A percentile compares a stretch with the other conserved stretches of the same genome.
phyloP scores from a whole-genome alignment of 2,888 invertebrate species.

The Troides oblongomaculatus region DNA sequence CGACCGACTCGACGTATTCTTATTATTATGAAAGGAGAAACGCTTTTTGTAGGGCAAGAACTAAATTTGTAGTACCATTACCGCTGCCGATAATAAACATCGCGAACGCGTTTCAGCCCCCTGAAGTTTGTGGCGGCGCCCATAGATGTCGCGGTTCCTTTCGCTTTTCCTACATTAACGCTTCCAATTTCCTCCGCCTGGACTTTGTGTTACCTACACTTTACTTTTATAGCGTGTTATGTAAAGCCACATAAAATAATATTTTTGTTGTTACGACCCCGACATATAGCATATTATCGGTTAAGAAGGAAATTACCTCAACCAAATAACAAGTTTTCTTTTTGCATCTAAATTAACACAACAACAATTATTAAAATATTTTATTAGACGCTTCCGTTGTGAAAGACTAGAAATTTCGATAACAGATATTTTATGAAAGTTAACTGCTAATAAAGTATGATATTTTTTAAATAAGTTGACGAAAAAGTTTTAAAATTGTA shows the following conservation, averaged over 20 bases:
- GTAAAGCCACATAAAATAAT: constrained; percentile 14
- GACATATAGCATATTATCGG: background rate
- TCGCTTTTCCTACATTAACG: constrained; percentile 34
- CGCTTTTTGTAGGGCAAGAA: constrained; percentile 81
- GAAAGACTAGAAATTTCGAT: too few relatives aligned
- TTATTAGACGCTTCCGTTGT: too few relatives aligned
- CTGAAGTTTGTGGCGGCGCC: constrained; percentile 69
- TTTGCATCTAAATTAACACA: too few relatives aligned
- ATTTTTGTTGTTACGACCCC: background rate
- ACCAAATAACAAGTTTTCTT: too few relatives aligned
- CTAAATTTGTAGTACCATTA: constrained; percentile 77
- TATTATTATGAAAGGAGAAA: constrained; percentile 81
- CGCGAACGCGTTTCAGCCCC: constrained; percentile 74
- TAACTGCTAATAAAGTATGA: too few relatives aligned
- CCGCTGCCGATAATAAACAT: constrained; percentile 76
- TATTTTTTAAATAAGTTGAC: too few relatives aligned
- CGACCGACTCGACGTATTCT: constrained; percentile 82
- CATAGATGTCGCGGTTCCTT: constrained; percentile 75
- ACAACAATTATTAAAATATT: too few relatives aligned
- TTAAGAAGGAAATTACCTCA: background rate
- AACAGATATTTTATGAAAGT: too few relatives aligned
- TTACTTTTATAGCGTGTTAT: constrained; percentile 18
- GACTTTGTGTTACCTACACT: constrained; percentile 19
- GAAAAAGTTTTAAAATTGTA: background rate
- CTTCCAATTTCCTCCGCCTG: constrained; percentile 20